Evolutionary conservation across 2,797 vertebrate genomes (phyloP).

Genomic region (Notolabrus celidotus): DNA sequence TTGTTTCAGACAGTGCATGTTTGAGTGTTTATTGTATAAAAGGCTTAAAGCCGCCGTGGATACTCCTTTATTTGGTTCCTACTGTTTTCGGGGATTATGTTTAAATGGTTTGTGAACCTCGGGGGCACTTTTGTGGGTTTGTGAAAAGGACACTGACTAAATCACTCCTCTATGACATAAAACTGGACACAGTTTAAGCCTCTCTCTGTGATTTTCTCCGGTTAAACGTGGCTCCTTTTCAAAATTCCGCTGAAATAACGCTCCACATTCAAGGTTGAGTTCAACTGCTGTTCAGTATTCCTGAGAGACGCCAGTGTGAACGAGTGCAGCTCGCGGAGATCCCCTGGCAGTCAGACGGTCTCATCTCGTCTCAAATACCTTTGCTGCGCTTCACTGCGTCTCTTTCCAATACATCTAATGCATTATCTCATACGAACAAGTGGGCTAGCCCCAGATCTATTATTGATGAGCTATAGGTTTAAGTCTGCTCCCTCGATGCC

Average conservation of each 20-base stretch:
- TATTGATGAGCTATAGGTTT: conserved; percentile 78
- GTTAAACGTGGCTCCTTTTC: conserved; percentile 37
- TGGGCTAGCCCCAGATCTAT: conserved; percentile 47
- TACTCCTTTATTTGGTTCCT: not conserved
- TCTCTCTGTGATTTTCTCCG: conserved; percentile 24
- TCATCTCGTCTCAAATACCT: conserved; percentile 74
- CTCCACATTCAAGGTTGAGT: conserved; percentile 50
- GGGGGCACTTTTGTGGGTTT: not conserved
- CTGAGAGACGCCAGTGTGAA: conserved; percentile 44
- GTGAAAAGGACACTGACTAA: not conserved
- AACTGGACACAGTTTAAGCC: not conserved
- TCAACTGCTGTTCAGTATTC: conserved; percentile 68
- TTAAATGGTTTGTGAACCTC: not conserved
- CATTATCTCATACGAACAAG: conserved; percentile 65
- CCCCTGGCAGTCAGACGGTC: conserved; percentile 53
- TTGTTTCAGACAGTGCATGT: not conserved
- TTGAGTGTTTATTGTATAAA: not conserved
- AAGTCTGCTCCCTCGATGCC: conserved; percentile 57
- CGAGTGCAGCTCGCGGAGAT: conserved; percentile 40
- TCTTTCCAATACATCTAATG: conserved; percentile 57
- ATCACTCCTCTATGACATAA: conserved; percentile 6
- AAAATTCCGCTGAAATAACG: conserved; percentile 48
- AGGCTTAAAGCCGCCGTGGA: not conserved
- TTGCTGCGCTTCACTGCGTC: conserved; percentile 53
- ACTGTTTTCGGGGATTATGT: not conserved